These are phyloP conservation scores for Apamea anceps DNA, from an alignment of 2,888 invertebrate genomes.

Conservation along the genomic window DNA sequence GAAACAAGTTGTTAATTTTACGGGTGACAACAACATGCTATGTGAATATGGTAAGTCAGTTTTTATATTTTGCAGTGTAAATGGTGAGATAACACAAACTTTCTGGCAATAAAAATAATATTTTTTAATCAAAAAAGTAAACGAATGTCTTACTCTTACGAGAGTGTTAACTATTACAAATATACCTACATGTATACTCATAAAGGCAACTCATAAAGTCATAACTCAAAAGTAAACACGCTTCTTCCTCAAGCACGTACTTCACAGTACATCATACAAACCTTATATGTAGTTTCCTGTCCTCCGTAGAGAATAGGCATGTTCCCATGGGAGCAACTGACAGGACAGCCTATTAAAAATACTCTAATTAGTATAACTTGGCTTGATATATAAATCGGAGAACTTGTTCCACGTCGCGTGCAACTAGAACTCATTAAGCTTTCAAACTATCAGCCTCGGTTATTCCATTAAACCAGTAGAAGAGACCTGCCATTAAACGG, in stretches of 20 bases:
- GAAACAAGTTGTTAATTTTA: constrained; percentile 7
- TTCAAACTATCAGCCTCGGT: constrained; percentile 64
- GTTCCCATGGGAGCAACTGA: constrained; percentile 14
- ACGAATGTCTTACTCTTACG: background rate
- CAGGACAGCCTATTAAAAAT: constrained; percentile 39
- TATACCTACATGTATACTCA: background rate
- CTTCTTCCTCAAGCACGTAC: background rate
- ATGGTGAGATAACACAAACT: background rate
- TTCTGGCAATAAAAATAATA: background rate
- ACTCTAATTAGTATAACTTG: constrained; percentile 50
- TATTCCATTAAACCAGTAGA: constrained; percentile 68
- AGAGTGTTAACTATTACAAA: background rate
- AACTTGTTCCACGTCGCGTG: constrained; percentile 63
- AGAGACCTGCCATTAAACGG: constrained; percentile 70
- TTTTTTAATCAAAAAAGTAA: background rate
- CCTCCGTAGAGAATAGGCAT: constrained; percentile 1
- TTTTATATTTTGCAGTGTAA: background rate
- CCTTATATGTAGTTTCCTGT: constrained; percentile 33
- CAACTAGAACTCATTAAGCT: constrained; percentile 62
- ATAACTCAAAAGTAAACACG: constrained; percentile 6
- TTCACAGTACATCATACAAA: constrained; percentile 11
- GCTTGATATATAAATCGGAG: constrained; percentile 44
- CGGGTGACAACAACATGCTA: background rate
- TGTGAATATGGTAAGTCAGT: no score
- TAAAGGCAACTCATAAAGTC: background rate